Conservation (phyloP, 2,113 vertebrate genomes). For the Paramisgurnus dabryanus region DNA sequence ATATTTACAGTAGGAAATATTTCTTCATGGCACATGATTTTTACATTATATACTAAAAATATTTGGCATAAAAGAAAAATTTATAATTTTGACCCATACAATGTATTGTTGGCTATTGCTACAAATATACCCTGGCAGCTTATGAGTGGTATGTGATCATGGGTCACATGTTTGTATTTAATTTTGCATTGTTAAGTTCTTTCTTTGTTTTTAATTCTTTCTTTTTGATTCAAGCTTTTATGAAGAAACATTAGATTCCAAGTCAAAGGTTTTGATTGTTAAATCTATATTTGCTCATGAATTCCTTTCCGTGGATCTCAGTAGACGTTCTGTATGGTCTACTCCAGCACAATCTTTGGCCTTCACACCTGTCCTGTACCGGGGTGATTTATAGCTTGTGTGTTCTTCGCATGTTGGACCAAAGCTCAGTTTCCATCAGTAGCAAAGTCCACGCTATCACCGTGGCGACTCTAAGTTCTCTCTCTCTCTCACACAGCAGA, state of each 20-base stretch:
- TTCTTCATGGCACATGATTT: too few relatives aligned
- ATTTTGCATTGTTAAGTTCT: too few relatives aligned
- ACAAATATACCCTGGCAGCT: too few relatives aligned
- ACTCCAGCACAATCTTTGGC: constrained; percentile 10
- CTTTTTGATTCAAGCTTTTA: too few relatives aligned
- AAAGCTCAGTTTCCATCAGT: constrained; percentile 23
- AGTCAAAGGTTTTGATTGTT: constrained; percentile 23
- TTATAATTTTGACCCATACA: too few relatives aligned
- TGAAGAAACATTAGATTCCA: neutral
- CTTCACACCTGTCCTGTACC: constrained; percentile 25
- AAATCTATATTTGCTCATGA: constrained; percentile 20
- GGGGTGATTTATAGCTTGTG: constrained; percentile 51
- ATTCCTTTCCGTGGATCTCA: neutral
- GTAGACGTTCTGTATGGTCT: neutral
- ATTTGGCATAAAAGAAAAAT: too few relatives aligned
- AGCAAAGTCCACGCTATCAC: constrained; percentile 20
- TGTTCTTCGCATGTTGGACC: constrained; percentile 44
- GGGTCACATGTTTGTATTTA: too few relatives aligned
- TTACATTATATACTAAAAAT: too few relatives aligned
- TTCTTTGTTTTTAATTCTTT: too few relatives aligned
- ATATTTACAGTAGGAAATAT: too few relatives aligned
- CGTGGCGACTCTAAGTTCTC: constrained; percentile 38
- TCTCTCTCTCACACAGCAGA: constrained; percentile 50
- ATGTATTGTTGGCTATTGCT: too few relatives aligned
- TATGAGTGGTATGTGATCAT: too few relatives aligned